Base-by-base conservation (phyloP, 2,797 vertebrate genomes). In the Crenuchus spilurus region DNA sequence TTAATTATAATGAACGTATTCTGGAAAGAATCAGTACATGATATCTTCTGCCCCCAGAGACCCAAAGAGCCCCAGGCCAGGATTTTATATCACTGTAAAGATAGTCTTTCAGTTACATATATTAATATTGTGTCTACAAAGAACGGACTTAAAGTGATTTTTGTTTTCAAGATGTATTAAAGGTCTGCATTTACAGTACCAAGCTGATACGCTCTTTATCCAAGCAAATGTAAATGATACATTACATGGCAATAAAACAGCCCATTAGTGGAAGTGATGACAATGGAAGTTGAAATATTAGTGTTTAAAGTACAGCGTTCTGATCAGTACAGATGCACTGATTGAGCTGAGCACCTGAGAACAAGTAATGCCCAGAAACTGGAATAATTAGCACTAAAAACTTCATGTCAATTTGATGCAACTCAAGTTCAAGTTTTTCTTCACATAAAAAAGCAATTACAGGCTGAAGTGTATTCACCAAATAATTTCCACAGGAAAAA, bases 351-450 rank as follows among this genome's bases (percentile, higher is more conserved):
- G 31, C 11, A 78, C 67, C 35, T 77, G 48, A 75, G n/a, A n/a
- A n/a, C n/a, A n/a, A n/a, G n/a, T n/a, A n/a, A n/a, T n/a, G n/a
- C n/a, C n/a, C n/a, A n/a, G 72, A 76, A 68, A 63, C 68, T 61
- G 72, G 49, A 41, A 51, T 62, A 58, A 84, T 69, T 76, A n/a
- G 18, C 44, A 71, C 58, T 35, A 69, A 82, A n/a, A n/a, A n/a
- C n/a, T n/a, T n/a, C n/a, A n/a, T n/a, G n/a, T n/a, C n/a, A n/a
- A n/a, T n/a, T n/a, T n/a, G n/a, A n/a, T n/a, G n/a, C n/a, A n/a
- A n/a, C n/a, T n/a, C n/a, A n/a, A n/a, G 74, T 85, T 87, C 78
- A 80, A 75, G 82, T 90, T 86, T 83, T 81, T 80, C 80, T 80
- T 74, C 88, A 79, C 86, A 81, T 75, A 60, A 80, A 87, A 82